Conservation (phyloP, 2,888 invertebrate genomes). For the Drepana falcataria region DNA sequence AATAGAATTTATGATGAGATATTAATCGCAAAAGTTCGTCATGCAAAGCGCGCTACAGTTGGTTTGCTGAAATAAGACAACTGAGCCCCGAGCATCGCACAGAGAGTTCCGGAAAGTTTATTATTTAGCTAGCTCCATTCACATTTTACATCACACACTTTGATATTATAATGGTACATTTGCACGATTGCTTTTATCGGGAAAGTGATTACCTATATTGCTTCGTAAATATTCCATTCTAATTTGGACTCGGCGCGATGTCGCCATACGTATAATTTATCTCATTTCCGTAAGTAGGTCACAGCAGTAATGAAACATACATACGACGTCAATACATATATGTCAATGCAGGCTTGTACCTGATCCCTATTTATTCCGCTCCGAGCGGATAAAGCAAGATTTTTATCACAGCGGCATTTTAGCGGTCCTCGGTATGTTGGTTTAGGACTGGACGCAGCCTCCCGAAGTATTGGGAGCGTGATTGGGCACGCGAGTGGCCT, state of each 20-base stretch:
- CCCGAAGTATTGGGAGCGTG: slow-evolving; percentile 51
- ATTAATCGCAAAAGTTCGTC: neutral
- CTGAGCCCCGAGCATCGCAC: neutral
- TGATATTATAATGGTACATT: neutral
- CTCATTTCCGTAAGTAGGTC: too few relatives aligned
- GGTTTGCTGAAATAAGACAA: neutral
- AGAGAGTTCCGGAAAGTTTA: neutral
- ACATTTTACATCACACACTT: neutral
- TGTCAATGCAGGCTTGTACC: too few relatives aligned
- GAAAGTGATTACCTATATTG: neutral
- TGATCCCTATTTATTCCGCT: too few relatives aligned
- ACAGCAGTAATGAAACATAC: too few relatives aligned
- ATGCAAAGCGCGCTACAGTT: neutral
- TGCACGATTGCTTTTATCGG: neutral
- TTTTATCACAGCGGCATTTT: slow-evolving; percentile 32
- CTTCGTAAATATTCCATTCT: neutral
- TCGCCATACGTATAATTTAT: too few relatives aligned
- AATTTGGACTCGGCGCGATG: too few relatives aligned
- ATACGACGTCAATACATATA: too few relatives aligned
- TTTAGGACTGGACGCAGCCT: slow-evolving; percentile 55
- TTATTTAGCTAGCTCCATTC: neutral
- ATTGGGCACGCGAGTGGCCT: slow-evolving; percentile 53
- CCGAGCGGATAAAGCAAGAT: too few relatives aligned
- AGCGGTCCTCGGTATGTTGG: slow-evolving; percentile 48
- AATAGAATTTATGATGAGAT: slow-evolving; percentile 1